These are phyloP conservation scores for Orthosia gothica DNA, from an alignment of 2,888 invertebrate genomes.

Conservation along the genomic window DNA sequence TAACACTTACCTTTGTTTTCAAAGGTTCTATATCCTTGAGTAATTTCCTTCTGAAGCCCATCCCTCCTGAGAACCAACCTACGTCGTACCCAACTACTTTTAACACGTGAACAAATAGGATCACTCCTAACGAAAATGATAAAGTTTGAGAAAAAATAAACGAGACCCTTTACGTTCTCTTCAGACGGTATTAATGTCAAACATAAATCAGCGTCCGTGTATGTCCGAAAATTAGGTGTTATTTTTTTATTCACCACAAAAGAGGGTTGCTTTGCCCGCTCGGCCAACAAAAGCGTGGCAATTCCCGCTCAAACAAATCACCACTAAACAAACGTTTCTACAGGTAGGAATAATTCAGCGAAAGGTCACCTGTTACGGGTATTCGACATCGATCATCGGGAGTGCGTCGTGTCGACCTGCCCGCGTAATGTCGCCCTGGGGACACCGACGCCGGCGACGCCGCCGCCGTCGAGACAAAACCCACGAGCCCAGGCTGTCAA, in stretches of 20 bases:
- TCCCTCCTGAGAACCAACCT: slow-evolving; percentile 29
- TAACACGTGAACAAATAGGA: slow-evolving; percentile 66
- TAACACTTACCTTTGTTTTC: slow-evolving; percentile 55
- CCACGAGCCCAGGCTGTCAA: slow-evolving; percentile 83
- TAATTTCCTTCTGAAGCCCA: slow-evolving; percentile 46
- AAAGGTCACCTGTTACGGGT: slow-evolving; percentile 91
- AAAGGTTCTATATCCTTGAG: slow-evolving; percentile 43
- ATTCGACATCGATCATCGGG: slow-evolving; percentile 91
- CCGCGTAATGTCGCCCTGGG: slow-evolving; percentile 89
- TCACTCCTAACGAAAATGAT: slow-evolving; percentile 61
- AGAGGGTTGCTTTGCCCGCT: slow-evolving; percentile 72
- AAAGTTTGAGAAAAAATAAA: slow-evolving; percentile 64
- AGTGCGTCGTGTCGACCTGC: slow-evolving; percentile 87
- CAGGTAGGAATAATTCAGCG: slow-evolving; percentile 90
- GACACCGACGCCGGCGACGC: slow-evolving; percentile 82
- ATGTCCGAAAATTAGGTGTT: slow-evolving; percentile 71
- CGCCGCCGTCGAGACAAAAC: slow-evolving; percentile 84
- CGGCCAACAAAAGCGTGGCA: slow-evolving; percentile 80
- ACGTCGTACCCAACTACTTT: slow-evolving; percentile 46
- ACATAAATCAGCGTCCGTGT: slow-evolving; percentile 73
- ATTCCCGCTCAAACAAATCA: slow-evolving; percentile 89
- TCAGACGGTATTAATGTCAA: slow-evolving; percentile 73
- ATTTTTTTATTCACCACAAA: slow-evolving; percentile 78
- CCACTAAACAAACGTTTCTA: slow-evolving; percentile 90
- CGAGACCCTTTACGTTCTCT: slow-evolving; percentile 69